phyloP scores from a whole-genome alignment of 2,797 vertebrate species.

The Gallinago solitaria region DNA sequence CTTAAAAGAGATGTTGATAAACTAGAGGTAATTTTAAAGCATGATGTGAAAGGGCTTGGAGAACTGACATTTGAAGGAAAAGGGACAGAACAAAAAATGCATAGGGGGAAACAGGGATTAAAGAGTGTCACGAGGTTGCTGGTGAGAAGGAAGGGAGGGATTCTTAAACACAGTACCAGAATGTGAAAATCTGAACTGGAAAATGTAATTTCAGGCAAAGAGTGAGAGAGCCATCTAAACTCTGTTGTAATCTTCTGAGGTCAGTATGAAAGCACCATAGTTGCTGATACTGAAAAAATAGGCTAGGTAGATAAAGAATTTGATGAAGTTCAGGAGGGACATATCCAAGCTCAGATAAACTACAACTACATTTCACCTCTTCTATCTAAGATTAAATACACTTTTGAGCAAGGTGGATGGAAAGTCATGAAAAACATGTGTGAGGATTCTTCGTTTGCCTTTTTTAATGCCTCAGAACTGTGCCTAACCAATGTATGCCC shows the following conservation, averaged over 20 bases:
- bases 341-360: background rate
- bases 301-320: background rate
- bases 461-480: background rate
- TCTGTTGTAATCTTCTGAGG: background rate
- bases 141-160: background rate
- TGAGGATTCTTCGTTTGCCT: background rate
- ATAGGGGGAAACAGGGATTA: background rate
- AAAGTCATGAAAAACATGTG: background rate
- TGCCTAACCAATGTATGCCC: background rate
- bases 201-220: background rate
- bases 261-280: background rate
- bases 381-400: background rate
- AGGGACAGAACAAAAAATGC: background rate
- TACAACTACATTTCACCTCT: background rate
- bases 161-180: background rate
- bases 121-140: background rate
- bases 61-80: background rate
- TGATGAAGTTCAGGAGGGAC: background rate
- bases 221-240: background rate
- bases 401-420: background rate
- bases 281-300: background rate
- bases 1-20: background rate
- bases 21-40: background rate
- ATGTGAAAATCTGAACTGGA: background rate
- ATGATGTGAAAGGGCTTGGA: background rate